A percentile compares a stretch with the other conserved stretches of the same genome.
Conservation (phyloP, 1,140 invertebrate genomes). For the Aphaenogaster ashmeadi region DNA sequence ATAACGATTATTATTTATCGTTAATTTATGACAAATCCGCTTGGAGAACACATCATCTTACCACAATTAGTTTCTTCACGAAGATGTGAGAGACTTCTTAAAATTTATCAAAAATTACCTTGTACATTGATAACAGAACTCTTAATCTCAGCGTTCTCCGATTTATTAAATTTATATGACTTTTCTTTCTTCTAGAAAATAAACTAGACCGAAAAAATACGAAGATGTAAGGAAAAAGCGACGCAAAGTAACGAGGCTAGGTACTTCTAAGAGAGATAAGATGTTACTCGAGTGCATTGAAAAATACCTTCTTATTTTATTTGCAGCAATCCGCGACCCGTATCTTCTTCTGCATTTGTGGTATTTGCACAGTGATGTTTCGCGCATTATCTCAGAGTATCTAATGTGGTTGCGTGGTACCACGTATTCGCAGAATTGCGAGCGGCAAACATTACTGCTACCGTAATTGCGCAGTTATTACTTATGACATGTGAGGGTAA, state of each 20-base stretch:
- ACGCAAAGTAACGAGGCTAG: neutral
- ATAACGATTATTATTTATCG: neutral
- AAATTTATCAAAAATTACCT: neutral
- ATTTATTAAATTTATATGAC: conserved; percentile 17
- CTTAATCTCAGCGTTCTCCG: neutral
- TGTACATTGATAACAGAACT: neutral
- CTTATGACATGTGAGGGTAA: neutral
- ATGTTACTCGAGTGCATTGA: neutral
- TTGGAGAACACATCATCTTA: neutral
- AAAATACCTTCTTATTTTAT: neutral
- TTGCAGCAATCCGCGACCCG: neutral
- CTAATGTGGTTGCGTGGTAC: neutral
- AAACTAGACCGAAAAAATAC: neutral
- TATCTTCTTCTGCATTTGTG: neutral
- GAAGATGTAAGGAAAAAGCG: neutral
- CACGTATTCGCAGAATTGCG: neutral
- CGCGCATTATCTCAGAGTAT: neutral
- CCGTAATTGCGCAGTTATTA: neutral
- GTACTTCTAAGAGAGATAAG: conserved; percentile 9
- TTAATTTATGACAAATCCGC: neutral
- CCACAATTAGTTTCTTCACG: neutral
- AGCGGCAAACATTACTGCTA: neutral
- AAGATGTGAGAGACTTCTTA: neutral
- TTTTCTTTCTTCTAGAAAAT: neutral
- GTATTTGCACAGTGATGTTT: neutral